Conservation (phyloP, 1,140 invertebrate genomes). For the Marisa cornuarietis region DNA sequence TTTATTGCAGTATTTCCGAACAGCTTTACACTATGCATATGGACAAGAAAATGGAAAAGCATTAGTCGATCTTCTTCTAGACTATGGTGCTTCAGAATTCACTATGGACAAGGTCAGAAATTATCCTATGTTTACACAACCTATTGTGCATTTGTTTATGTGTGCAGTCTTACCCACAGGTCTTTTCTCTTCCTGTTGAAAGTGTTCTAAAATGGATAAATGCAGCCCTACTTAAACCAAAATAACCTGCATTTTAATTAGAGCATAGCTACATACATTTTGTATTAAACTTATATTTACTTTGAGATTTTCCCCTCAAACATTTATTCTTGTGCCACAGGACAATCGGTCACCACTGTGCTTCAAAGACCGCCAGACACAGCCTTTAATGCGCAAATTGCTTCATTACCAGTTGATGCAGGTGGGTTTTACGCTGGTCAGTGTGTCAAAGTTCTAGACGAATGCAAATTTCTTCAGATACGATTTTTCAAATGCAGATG, state of each 20-base stretch:
- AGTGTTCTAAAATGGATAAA: too few species aligned
- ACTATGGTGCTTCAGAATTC: conserved; percentile 53
- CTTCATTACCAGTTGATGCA: conserved; percentile 44
- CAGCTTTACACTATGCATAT: conserved; percentile 51
- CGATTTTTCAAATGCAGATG: too few species aligned
- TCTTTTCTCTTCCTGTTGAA: background rate
- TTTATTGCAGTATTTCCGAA: conserved; percentile 46
- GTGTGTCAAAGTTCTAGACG: too few species aligned
- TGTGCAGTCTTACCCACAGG: too few species aligned
- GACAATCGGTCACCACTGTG: conserved; percentile 49
- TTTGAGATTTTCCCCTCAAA: too few species aligned
- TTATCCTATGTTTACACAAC: background rate
- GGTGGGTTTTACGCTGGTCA: conserved; percentile 21
- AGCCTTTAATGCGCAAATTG: conserved; percentile 42
- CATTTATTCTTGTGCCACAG: conserved; percentile 26
- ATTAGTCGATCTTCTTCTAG: conserved; percentile 41
- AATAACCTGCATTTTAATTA: too few species aligned
- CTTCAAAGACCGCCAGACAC: conserved; percentile 46
- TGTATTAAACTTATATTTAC: too few species aligned
- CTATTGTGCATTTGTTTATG: background rate
- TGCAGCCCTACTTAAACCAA: too few species aligned
- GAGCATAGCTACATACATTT: too few species aligned
- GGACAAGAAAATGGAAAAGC: conserved; percentile 38
- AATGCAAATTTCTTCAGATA: too few species aligned
- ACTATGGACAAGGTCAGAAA: conserved; percentile 49